Conservation (phyloP, 2,888 invertebrate species). For the Apotomis capreana region DNA sequence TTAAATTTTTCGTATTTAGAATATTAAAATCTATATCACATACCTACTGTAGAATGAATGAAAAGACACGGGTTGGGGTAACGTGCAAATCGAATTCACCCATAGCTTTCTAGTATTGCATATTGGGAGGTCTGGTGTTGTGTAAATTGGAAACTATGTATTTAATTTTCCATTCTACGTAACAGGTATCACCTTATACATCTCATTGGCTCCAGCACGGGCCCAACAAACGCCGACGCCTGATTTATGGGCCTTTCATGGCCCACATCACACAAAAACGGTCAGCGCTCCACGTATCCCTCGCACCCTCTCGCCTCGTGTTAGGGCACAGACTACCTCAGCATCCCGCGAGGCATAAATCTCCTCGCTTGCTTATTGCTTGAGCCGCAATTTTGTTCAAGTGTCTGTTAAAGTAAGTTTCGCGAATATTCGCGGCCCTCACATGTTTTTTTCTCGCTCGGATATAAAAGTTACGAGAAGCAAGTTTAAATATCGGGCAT, state of each 20-base stretch:
- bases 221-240: constrained; percentile 25
- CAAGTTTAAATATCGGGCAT: constrained; percentile 1
- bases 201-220: constrained; percentile 20
- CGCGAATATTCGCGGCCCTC: constrained; percentile 22
- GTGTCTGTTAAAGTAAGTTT: constrained; percentile 39
- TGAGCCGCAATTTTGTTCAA: constrained; percentile 37
- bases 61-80: too few relatives aligned
- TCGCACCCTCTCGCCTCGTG: not conserved
- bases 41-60: too few relatives aligned
- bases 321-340: constrained; percentile 7
- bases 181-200: not conserved
- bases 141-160: too few relatives aligned
- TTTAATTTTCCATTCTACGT: not conserved
- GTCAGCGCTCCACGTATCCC: not conserved
- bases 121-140: too few relatives aligned
- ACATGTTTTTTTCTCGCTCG: constrained; percentile 5
- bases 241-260: constrained; percentile 38
- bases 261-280: constrained; percentile 36
- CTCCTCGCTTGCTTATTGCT: constrained; percentile 38
- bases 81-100: too few relatives aligned
- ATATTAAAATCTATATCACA: too few relatives aligned
- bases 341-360: constrained; percentile 28
- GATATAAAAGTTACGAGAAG: constrained; percentile 10
- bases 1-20: too few relatives aligned
- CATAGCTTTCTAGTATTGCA: too few relatives aligned